phyloP scores from a whole-genome alignment of 2,113 vertebrate species.

The Lipotes vexillifer region DNA sequence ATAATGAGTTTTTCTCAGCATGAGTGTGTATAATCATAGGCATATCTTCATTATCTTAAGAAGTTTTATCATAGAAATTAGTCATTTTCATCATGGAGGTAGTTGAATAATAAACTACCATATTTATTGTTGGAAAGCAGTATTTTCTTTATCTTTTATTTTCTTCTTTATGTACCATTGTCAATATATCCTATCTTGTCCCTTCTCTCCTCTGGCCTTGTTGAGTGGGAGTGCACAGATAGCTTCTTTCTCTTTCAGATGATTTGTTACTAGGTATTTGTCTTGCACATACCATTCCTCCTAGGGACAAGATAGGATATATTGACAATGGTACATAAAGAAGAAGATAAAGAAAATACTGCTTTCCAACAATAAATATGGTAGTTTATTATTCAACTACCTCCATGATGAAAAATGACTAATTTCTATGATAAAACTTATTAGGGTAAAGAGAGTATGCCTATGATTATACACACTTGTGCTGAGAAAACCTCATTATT shows the following conservation, averaged over 20 bases:
- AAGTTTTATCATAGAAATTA: neutral
- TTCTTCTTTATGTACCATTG: neutral
- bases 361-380: neutral
- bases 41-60: neutral
- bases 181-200: neutral
- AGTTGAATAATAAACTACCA: neutral
- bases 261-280: neutral
- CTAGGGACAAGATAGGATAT: neutral
- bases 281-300: neutral
- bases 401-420: slow-evolving; percentile 11
- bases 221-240: neutral
- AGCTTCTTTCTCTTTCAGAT: neutral
- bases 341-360: neutral
- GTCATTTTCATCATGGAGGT: neutral
- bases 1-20: neutral
- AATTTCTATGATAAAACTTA: neutral
- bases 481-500: neutral
- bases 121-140: neutral
- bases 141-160: neutral
- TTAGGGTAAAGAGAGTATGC: neutral
- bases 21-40: neutral
- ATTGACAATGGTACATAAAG: neutral
- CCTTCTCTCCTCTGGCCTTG: neutral
- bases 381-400: neutral
- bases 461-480: neutral